phyloP scores from a whole-genome alignment of 1,140 invertebrate species.

The Ylistrum balloti region DNA sequence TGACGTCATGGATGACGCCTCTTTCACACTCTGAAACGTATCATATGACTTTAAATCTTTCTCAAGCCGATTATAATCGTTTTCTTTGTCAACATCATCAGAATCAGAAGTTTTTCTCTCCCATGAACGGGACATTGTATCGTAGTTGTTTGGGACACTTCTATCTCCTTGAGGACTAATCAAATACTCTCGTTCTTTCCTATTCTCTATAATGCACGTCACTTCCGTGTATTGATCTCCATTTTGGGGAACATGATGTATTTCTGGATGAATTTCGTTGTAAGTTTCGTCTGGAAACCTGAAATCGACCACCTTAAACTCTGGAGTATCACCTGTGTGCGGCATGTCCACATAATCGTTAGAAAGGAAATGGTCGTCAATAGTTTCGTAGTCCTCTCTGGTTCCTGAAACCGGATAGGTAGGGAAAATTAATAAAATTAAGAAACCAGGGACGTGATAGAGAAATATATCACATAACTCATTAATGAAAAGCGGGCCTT shows the following conservation, averaged over 20 bases:
- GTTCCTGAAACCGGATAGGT: not conserved
- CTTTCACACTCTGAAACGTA: not conserved
- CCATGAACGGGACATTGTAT: not conserved
- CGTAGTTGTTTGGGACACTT: not conserved
- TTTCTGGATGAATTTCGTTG: slow-evolving; percentile 11
- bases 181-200: not conserved
- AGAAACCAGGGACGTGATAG: too few relatives aligned
- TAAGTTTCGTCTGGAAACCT: not conserved
- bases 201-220: not conserved
- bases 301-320: not conserved
- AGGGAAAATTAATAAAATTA: too few relatives aligned
- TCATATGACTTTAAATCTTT: not conserved
- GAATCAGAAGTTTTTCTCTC: not conserved
- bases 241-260: not conserved
- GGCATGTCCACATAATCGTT: slow-evolving; percentile 14
- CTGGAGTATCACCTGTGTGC: not conserved
- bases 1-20: slow-evolving; percentile 1
- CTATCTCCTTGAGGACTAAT: not conserved
- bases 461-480: too few relatives aligned
- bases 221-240: not conserved
- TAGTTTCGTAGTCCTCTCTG: not conserved
- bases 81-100: not conserved
- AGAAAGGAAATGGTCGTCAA: slow-evolving; percentile 15
- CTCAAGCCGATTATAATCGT: not conserved
- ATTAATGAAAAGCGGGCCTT: too few relatives aligned